Conservation (phyloP, 2,888 invertebrate species). For the Monopis laevigella region DNA sequence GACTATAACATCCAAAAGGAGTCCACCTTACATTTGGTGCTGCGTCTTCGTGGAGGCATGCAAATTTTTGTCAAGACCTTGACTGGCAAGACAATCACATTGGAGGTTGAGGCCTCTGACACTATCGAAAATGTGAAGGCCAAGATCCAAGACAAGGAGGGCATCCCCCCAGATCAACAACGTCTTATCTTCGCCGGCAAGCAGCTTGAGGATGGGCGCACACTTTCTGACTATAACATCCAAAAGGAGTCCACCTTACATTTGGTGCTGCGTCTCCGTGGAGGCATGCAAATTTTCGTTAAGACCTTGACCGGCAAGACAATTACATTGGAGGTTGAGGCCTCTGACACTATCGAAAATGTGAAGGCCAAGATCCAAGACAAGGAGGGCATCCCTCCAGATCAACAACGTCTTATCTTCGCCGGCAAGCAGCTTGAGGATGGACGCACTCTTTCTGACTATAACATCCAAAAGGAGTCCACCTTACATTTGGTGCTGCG, state of each 20-base stretch:
- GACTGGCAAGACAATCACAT: conserved; percentile 21
- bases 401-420: conserved; percentile 41
- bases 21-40: conserved; percentile 19
- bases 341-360: conserved; percentile 38
- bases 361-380: conserved; percentile 46
- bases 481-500: conserved; percentile 43
- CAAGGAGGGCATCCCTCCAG: conserved; percentile 44
- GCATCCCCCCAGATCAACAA: conserved; percentile 21
- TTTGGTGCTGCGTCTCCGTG: conserved; percentile 17
- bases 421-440: conserved; percentile 47
- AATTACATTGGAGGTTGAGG: conserved; percentile 18
- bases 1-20: conserved; percentile 22
- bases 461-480: conserved; percentile 49
- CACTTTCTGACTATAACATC: conserved; percentile 21
- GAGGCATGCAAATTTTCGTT: conserved; percentile 20
- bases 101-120: conserved; percentile 20
- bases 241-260: conserved; percentile 20
- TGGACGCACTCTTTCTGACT: conserved; percentile 45
- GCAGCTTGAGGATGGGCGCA: conserved; percentile 21
- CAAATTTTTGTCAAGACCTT: conserved; percentile 21
- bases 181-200: conserved; percentile 21
- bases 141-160: conserved; percentile 21
- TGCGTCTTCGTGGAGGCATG: conserved; percentile 22
- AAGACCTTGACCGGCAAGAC: conserved; percentile 20
- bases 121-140: conserved; percentile 21